Percentiles rank a stretch among this genome's conserved stretches.
phyloP scores from a whole-genome alignment of 2,888 invertebrate genomes.

The Helobdella robusta region DNA sequence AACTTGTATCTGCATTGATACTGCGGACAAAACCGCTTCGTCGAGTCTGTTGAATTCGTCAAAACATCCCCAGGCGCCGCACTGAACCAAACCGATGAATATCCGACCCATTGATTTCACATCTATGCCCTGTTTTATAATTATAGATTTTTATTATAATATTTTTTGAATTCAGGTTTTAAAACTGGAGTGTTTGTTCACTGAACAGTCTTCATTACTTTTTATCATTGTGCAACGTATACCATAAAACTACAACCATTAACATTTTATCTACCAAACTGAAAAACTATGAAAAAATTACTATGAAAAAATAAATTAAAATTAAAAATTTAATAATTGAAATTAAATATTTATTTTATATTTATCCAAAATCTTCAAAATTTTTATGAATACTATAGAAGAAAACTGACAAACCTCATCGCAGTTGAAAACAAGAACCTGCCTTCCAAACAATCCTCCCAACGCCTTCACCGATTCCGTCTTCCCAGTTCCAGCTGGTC shows the following conservation, averaged over 20 bases:
- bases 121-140: constrained; percentile 69
- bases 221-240: neutral
- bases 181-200: no score
- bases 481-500: constrained; percentile 97
- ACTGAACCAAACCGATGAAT: constrained; percentile 77
- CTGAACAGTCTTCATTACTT: no score
- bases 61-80: constrained; percentile 87
- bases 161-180: no score
- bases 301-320: neutral
- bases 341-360: neutral
- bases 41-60: constrained; percentile 97
- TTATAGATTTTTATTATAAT: no score
- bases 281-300: neutral
- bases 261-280: no score
- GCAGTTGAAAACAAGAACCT: constrained; percentile 60
- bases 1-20: constrained; percentile 85
- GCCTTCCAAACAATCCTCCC: constrained; percentile 67
- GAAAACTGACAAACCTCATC: constrained; percentile 62
- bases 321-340: neutral
- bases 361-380: neutral
- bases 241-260: no score
- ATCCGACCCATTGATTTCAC: constrained; percentile 87
- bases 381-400: neutral
- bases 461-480: constrained; percentile 96
- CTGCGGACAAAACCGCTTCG: constrained; percentile 82